These are phyloP conservation scores for Pogonocherus hispidulus DNA, from an alignment of 2,888 invertebrate species.

Conservation along the genomic window DNA sequence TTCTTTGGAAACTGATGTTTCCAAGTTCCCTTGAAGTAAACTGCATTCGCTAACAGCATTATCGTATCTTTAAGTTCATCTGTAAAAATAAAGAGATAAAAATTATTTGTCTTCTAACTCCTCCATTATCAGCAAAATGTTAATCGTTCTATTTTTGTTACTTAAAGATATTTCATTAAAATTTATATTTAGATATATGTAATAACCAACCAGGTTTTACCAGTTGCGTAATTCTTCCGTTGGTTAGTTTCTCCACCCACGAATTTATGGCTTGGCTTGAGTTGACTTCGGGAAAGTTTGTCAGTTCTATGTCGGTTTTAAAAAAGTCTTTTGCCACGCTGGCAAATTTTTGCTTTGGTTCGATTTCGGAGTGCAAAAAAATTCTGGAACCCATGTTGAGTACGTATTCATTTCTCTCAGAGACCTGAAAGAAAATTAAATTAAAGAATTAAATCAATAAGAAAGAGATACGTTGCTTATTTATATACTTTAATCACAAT, in stretches of 20 bases:
- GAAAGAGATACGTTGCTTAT: too few relatives aligned
- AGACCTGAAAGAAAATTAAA: conserved; percentile 22
- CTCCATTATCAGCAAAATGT: too few relatives aligned
- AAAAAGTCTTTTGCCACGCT: conserved; percentile 77
- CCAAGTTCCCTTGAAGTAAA: conserved; percentile 89
- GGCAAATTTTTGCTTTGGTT: conserved; percentile 74
- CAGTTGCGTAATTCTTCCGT: conserved; percentile 79
- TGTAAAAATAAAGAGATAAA: conserved; percentile 58
- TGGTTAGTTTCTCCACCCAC: conserved; percentile 85
- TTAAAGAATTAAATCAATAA: too few relatives aligned
- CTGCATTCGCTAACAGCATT: conserved; percentile 78
- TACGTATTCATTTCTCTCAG: conserved; percentile 39
- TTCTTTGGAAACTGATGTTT: conserved; percentile 76
- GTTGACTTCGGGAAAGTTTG: conserved; percentile 74
- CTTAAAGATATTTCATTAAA: too few relatives aligned
- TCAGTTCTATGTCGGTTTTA: conserved; percentile 74
- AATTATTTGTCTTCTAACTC: too few relatives aligned
- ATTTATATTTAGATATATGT: not conserved
- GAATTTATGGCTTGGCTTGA: conserved; percentile 77
- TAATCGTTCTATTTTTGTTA: too few relatives aligned
- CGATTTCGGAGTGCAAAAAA: conserved; percentile 73
- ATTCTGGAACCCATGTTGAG: conserved; percentile 75
- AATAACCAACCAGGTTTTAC: conserved; percentile 72
- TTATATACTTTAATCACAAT: too few relatives aligned
- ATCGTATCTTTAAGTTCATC: conserved; percentile 75